These are phyloP conservation scores for Eulemur mongoz DNA, from an alignment of 2,797 vertebrate species.

Conservation along the genomic window DNA sequence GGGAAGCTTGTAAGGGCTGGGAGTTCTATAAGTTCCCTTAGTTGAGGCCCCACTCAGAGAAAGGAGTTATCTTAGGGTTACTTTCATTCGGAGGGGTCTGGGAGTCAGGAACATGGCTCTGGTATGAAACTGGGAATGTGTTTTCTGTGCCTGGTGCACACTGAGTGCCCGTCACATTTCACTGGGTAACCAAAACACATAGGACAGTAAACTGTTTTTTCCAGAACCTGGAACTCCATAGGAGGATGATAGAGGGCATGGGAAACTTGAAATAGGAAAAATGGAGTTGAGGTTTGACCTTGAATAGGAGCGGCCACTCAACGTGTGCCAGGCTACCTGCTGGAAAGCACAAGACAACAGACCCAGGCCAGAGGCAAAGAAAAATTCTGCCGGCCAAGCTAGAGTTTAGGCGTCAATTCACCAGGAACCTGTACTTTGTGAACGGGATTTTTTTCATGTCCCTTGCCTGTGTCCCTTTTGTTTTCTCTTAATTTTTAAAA, in stretches of 20 bases:
- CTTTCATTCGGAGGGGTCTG: background rate
- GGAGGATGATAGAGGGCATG: background rate
- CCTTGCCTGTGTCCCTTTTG: background rate
- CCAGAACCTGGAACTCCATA: background rate
- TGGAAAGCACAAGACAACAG: background rate
- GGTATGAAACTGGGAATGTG: background rate
- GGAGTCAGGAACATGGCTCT: background rate
- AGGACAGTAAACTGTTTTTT: background rate
- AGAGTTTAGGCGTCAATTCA: rapidly evolving
- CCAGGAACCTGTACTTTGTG: too few relatives aligned
- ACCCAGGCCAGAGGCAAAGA: background rate
- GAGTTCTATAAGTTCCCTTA: background rate
- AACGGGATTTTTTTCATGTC: background rate
- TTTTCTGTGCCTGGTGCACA: background rate
- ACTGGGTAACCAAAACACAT: background rate
- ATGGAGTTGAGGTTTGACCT: background rate
- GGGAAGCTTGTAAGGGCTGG: background rate
- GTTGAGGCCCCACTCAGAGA: background rate
- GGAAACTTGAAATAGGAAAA: background rate
- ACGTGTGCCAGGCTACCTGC: background rate
- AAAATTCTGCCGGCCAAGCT: background rate
- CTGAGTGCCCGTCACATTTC: background rate
- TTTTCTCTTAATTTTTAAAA: background rate
- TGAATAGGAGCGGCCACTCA: too few relatives aligned
- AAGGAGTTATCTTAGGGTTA: background rate